Base-by-base conservation (phyloP, 1,140 invertebrate species). In the Lysiphlebus fabarum region DNA sequence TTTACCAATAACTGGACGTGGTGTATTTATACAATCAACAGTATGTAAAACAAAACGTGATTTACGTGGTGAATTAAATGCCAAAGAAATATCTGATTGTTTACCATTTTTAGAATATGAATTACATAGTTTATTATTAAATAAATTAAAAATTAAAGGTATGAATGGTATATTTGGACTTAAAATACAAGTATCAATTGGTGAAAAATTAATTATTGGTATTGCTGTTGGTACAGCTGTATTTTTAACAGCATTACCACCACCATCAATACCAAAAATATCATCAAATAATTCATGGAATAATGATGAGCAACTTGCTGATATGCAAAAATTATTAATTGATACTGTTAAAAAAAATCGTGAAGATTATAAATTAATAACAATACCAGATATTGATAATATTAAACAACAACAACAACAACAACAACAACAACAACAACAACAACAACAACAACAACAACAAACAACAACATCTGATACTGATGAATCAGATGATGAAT, bases 61-160 rank as follows among this genome's bases (percentile, higher is more conserved):
- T 66, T 76, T 87, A 7, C 86, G 88, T 49, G 88, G 90, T 3
- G 95, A 97, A 80, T 82, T 90, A 3, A 93, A 91, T 72, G 95
- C 95, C 4, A 91, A 95, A 71, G 94, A 98, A 79, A 92, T 98
- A 57, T 96, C 93, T 6, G 91, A 93, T 76, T 87, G 89, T 57
- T 78, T 98, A 44, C 96, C 96, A 1, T 98, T 98, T 78, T 74
- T 98, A 45, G 95, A 98, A 76, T 98, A 97, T 76, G 96, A 98
- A 74, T 79, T 98, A 34, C 93, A 98, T 74, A 87, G 92, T 62
- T 85, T 96, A 67, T 78, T 98, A 9, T 83, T 96, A 3, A 95
- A 94, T 68, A 98, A 96, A 76, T 77, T 98, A 0, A 88, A 91
- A 74, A 89, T 95, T 60, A 93, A 92, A 71, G 95, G 92, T 11